Base-by-base conservation (phyloP, 2,888 invertebrate species). In the Cremastinae sp. region DNA sequence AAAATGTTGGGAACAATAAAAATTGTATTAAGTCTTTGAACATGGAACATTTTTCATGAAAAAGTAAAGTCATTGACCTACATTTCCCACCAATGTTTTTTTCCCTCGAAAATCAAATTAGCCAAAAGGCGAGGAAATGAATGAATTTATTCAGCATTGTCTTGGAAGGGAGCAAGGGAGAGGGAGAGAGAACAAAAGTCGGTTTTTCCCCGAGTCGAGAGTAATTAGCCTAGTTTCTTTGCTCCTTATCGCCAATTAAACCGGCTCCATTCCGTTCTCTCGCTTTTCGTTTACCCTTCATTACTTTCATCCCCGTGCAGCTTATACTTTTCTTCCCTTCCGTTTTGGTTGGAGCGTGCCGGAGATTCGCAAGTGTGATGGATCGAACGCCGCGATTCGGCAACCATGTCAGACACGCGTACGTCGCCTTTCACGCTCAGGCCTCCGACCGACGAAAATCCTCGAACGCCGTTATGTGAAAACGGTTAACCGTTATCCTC, bases 401-500 rank as follows among this genome's bases (percentile, higher is more conserved):
- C 55, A 51, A 45, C 37, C 20, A 53, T 59, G 9, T 41, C 58
- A 47, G 61, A 55, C 14, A 43, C 5, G 16, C 22, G n/a, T n/a
- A 5, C 64, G 22, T 51, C 12, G 39, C 39, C n/a, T 20, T 64
- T 20, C n/a, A 7, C 28, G 2, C 28, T 18, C 22, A 10, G 47
- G 28, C 53, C 59, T 41, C 10, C 43, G 71, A 20, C 64, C 58
- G 47, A 55, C 73, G 73, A 82, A 84, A 86, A 83, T 84, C 78
- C 81, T 81, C 81, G 81, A 47, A 55, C 28, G 72, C 86, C 85
- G 85, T 86, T 86, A 84, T 70, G 66, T 5, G 28, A 76, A 81
- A 83, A 85, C 86, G 85, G 86, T 86, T 87, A 83, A 83, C 83
- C 83, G 80, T 72, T 55, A 55, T 61, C 49, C 51, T 55, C 53